Percentiles rank a stretch among this genome's conserved stretches.
phyloP scores from a whole-genome alignment of 2,113 vertebrate species.

The Mystacornis crossleyi region DNA sequence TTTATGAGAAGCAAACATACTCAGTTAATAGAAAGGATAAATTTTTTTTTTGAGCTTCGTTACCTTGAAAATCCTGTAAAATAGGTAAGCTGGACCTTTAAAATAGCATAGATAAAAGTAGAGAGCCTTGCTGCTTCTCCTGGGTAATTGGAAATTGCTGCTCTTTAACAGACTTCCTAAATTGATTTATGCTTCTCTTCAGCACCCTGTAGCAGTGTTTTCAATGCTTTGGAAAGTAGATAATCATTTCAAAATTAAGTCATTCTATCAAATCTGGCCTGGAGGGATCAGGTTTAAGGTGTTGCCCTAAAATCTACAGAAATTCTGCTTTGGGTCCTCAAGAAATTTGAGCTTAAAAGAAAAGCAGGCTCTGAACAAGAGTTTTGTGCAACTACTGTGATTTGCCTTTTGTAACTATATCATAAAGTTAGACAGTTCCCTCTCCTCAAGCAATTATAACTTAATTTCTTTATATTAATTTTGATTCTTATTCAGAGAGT shows the following conservation, averaged over 20 bases:
- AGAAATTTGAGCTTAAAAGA: not conserved
- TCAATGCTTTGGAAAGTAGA: not conserved
- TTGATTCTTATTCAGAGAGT: slow-evolving; percentile 20
- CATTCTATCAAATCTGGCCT: not conserved
- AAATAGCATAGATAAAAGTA: not conserved
- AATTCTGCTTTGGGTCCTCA: not conserved
- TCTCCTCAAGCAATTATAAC: slow-evolving; percentile 32
- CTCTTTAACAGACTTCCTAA: not conserved
- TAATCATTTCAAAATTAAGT: not conserved
- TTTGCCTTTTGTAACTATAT: not conserved
- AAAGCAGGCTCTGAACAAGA: not conserved
- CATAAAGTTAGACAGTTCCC: not conserved
- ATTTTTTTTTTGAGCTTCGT: not conserved
- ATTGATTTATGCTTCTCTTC: not conserved
- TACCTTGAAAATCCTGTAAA: not conserved
- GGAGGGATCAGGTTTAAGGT: not conserved
- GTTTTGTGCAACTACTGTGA: not conserved
- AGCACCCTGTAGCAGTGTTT: not conserved
- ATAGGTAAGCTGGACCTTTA: not conserved
- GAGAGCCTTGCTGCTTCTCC: not conserved
- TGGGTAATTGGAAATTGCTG: not conserved
- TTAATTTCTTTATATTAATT: slow-evolving; percentile 56
- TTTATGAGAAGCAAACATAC: not conserved
- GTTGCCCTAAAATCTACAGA: not conserved
- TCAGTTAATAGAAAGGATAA: not conserved